phyloP scores from a whole-genome alignment of 92 coral and sea anemone genomes.

The Pocillopora grandis region DNA sequence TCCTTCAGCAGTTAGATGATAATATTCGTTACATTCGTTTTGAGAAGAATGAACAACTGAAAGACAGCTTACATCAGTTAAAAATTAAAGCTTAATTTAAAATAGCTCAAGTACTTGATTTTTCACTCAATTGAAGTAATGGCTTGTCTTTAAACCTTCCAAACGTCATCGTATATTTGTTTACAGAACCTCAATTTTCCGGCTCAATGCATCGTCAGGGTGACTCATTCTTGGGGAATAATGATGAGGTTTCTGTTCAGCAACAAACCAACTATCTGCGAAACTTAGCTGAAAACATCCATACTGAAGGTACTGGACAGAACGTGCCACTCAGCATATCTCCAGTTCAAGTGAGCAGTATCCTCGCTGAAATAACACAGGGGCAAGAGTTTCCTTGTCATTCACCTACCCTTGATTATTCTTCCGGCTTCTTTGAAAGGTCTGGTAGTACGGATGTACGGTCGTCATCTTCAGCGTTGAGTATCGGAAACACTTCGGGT shows the following conservation, averaged over 20 bases:
- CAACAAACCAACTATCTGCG: conserved; percentile 2
- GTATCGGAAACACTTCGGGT: not conserved
- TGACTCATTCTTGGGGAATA: not conserved
- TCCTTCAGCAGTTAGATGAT: too few species aligned
- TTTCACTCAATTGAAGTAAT: too few species aligned
- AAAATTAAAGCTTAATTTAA: too few species aligned
- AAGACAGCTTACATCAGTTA: too few species aligned
- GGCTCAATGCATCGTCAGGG: not conserved
- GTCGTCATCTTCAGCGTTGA: not conserved
- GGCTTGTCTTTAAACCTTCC: not conserved
- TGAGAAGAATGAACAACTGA: too few species aligned
- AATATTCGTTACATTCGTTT: too few species aligned
- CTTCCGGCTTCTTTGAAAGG: conserved; percentile 13
- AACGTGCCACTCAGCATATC: not conserved
- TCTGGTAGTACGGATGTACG: not conserved
- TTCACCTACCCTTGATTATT: conserved; percentile 4
- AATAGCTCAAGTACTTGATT: too few species aligned
- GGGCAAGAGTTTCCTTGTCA: conserved; percentile 16
- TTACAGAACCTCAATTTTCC: conserved; percentile 1
- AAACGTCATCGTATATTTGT: not conserved
- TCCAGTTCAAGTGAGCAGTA: not conserved
- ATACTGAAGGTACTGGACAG: not conserved
- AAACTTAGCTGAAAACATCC: not conserved
- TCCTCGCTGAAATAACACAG: not conserved
- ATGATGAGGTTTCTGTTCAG: conserved; percentile 2